Conservation (phyloP, 2,797 vertebrate species). For the Tangara arthus region DNA sequence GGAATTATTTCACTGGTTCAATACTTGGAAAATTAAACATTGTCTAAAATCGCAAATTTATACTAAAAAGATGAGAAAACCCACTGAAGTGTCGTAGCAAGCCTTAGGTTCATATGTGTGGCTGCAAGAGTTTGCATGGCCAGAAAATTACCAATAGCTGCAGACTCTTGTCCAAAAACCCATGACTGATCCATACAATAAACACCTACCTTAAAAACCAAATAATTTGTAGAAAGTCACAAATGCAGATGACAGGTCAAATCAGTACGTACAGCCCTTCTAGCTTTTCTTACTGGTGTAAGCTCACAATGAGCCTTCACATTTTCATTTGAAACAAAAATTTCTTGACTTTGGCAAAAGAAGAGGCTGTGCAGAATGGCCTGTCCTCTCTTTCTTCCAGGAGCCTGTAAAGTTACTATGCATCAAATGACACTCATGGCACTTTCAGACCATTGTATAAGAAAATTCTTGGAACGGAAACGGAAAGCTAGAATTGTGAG, state of each 20-base stretch:
- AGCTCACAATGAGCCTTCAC: neutral
- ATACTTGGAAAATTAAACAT: neutral
- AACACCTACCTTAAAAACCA: neutral
- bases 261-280: neutral
- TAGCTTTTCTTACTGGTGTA: neutral
- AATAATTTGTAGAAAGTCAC: neutral
- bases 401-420: neutral
- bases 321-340: neutral
- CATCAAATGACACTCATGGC: neutral
- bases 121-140: neutral
- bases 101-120: neutral
- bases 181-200: neutral
- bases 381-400: neutral
- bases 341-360: neutral
- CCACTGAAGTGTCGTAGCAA: neutral
- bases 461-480: neutral
- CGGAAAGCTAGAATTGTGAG: neutral
- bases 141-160: neutral
- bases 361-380: neutral
- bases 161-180: neutral
- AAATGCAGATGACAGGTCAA: neutral
- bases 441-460: neutral
- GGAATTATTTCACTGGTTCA: neutral
- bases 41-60: neutral
- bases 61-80: neutral